Base-by-base conservation (phyloP, 2,797 vertebrate genomes). In the Cossypha dichroa region DNA sequence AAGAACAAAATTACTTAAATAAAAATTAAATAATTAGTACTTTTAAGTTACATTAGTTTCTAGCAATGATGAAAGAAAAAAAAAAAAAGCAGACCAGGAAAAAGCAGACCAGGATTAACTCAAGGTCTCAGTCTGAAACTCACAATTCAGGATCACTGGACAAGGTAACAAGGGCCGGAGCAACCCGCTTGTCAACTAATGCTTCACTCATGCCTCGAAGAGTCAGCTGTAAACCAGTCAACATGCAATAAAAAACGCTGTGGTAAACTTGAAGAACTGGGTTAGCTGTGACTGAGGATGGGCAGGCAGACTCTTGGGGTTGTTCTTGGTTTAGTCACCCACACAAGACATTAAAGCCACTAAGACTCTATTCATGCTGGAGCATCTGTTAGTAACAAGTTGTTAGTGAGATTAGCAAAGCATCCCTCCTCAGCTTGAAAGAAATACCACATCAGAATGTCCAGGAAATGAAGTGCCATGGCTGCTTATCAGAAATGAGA, bases 61-160 rank as follows among this genome's bases (percentile, higher is more conserved):
- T 97, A 98, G 94, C 89, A 97, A 88, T 95, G 94, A 97, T 86
- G 93, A 96, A 78, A 90, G 5, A 34, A 95, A 85, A 69, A 80
- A 69, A 80, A 94, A 56, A 96, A 90, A 96, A 87, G 97, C 92
- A 98, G 97, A 97, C 94, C 96, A 97, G 97, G 96, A 97, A 98
- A 94, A 96, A 97, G 97, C 51, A 52, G 51, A 52, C 97, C 95
- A 98, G 95, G 96, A 96, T 98, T 96, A 98, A 98, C 98, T 98
- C 96, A 98, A 98, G 97, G 97, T 98, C 97, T 98, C 98, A 98
- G 95, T 98, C 97, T 98, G 97, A 98, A 98, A 99, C 99, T 99
- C 99, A 99, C 99, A 99, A 99, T 99, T 99, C 99, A 97, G 99
- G 99, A 98, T 99, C 99, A 99, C 99, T 99, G 99, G 99, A 99